These are phyloP conservation scores for Periophthalmus modestus DNA, from an alignment of 2,113 vertebrate species.

Conservation along the genomic window DNA sequence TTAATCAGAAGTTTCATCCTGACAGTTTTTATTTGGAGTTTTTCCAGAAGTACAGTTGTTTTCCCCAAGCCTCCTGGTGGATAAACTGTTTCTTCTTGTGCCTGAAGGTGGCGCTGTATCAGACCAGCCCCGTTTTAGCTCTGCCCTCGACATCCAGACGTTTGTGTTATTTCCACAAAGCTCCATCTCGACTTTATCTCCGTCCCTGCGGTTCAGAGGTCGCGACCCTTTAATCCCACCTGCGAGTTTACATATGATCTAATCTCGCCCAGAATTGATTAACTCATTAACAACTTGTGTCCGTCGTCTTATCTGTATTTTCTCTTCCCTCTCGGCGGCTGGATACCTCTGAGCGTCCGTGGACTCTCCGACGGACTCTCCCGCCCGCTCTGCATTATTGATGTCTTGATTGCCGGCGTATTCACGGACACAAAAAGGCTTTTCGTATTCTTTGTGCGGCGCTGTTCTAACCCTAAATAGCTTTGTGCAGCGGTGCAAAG, in stretches of 20 bases:
- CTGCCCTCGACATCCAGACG: no score
- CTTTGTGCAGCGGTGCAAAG: conserved; percentile 39
- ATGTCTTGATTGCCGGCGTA: conserved; percentile 72
- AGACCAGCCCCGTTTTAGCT: neutral
- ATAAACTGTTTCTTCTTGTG: neutral
- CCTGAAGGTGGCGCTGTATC: neutral
- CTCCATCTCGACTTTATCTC: neutral
- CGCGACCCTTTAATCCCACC: conserved; percentile 10
- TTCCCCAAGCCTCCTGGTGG: no score
- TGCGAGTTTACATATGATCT: conserved; percentile 49
- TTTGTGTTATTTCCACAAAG: neutral
- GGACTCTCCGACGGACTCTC: conserved; percentile 58
- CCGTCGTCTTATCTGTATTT: conserved; percentile 53
- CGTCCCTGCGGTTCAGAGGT: neutral
- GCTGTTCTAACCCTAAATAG: conserved; percentile 62
- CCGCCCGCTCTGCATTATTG: conserved; percentile 71
- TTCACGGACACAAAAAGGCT: conserved; percentile 74
- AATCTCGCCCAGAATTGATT: conserved; percentile 41
- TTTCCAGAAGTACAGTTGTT: no score
- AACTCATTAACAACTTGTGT: conserved; percentile 43
- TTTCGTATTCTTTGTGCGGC: conserved; percentile 69
- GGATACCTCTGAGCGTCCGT: no score
- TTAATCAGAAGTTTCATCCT: neutral
- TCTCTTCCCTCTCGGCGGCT: no score
- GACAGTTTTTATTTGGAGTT: no score